phyloP scores from a whole-genome alignment of 2,113 vertebrate genomes.

The Campylorhamphus procurvoides region DNA sequence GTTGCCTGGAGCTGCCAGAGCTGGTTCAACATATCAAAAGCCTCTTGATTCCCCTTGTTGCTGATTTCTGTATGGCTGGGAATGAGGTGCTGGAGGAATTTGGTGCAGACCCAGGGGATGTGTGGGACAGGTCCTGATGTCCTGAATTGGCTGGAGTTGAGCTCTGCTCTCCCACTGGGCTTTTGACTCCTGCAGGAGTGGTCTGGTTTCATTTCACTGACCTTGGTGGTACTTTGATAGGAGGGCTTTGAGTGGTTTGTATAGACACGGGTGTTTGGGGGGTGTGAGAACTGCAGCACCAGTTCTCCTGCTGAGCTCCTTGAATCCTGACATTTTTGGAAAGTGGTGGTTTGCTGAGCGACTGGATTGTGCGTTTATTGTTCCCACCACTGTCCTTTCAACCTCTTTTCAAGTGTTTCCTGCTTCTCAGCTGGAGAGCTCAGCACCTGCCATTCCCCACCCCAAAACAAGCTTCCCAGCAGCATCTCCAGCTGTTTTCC shows the following conservation, averaged over 20 bases:
- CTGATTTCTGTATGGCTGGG: background rate
- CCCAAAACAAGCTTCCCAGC: background rate
- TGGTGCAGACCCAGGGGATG: background rate
- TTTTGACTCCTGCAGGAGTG: background rate
- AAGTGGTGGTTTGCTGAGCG: background rate
- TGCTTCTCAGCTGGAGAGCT: background rate
- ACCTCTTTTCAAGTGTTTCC: background rate
- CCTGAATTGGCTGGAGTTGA: rapidly evolving
- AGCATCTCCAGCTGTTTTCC: background rate
- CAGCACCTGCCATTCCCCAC: background rate
- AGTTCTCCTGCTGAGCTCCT: background rate
- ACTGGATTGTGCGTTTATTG: background rate
- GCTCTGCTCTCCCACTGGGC: background rate
- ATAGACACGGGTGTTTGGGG: background rate
- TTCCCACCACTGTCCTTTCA: background rate
- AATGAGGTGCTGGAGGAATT: background rate
- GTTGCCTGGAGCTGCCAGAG: background rate
- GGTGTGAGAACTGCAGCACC: background rate
- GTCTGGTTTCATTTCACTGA: background rate
- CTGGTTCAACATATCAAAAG: background rate
- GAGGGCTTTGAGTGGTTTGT: background rate
- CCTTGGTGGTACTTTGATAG: background rate
- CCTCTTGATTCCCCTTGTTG: background rate
- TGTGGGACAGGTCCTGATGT: background rate
- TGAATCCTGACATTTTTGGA: background rate